Percentiles rank a stretch among this genome's conserved stretches.
Evolutionary conservation across 1,140 invertebrate genomes (phyloP).

Genomic region (Druon quercuslanigerum): DNA sequence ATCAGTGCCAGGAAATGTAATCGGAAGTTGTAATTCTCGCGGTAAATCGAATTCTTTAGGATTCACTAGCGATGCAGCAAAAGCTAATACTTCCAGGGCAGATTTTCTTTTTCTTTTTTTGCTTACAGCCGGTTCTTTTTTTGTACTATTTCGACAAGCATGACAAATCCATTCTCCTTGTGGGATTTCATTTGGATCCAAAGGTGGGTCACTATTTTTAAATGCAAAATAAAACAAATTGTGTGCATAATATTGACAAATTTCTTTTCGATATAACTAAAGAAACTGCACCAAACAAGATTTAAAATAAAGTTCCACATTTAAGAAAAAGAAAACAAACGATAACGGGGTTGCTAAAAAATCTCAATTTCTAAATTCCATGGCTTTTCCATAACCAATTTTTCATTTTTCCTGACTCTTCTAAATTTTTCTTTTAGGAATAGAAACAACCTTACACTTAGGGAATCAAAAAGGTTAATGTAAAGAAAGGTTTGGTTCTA

Average conservation of each 20-base stretch:
- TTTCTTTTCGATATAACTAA: no score
- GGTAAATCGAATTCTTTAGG: constrained; percentile 93
- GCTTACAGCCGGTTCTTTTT: constrained; percentile 64
- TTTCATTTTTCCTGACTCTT: no score
- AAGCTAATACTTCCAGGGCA: constrained; percentile 84
- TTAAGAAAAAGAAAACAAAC: no score
- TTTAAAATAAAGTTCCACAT: no score
- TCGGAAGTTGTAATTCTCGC: constrained; percentile 84
- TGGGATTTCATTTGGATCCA: constrained; percentile 92
- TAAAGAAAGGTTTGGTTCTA: no score
- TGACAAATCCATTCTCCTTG: constrained; percentile 93
- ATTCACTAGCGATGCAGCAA: constrained; percentile 89
- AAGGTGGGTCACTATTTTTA: constrained; percentile 86
- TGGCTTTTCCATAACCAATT: no score
- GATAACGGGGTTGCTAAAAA: no score
- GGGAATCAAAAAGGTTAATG: no score
- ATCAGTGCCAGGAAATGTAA: constrained; percentile 88
- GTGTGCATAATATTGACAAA: not conserved
- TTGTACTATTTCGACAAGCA: constrained; percentile 79
- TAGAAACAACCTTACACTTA: no score
- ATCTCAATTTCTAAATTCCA: no score
- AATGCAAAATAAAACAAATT: constrained; percentile 25
- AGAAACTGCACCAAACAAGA: no score
- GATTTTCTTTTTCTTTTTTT: constrained; percentile 76
- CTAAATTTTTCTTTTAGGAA: no score